phyloP scores from a whole-genome alignment of 64 coral and sea anemone genomes.

The Porites lutea region DNA sequence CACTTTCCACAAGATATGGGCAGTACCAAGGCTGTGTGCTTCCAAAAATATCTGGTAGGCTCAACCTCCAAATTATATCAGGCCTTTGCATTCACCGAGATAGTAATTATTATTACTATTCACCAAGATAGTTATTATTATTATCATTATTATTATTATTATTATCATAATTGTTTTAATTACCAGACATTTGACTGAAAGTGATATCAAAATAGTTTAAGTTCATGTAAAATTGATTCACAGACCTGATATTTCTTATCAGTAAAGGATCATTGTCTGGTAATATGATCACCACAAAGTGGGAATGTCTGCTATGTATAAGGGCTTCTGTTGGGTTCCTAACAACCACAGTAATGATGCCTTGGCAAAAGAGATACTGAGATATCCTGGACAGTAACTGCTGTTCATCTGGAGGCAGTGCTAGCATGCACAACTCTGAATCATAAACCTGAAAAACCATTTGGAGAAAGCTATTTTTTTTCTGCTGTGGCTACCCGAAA shows the following conservation, averaged over 20 bases:
- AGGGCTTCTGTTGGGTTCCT: constrained; percentile 60
- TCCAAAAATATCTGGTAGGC: too few relatives aligned
- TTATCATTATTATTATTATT: too few relatives aligned
- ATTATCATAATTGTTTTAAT: too few relatives aligned
- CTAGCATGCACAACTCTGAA: constrained; percentile 49
- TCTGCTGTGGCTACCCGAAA: too few relatives aligned
- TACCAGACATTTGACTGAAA: too few relatives aligned
- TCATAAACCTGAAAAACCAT: constrained; percentile 15
- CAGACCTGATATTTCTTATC: constrained; percentile 64
- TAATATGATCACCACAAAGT: constrained; percentile 37
- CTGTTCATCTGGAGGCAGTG: constrained; percentile 53
- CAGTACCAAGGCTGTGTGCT: too few relatives aligned
- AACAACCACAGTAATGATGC: constrained; percentile 60
- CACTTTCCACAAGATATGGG: too few relatives aligned
- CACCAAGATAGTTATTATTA: too few relatives aligned
- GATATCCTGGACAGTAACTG: constrained; percentile 33
- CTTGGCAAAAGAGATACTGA: constrained; percentile 40
- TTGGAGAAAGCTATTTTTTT: too few relatives aligned
- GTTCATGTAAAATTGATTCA: neutral
- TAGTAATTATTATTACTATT: too few relatives aligned
- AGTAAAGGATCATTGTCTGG: constrained; percentile 52
- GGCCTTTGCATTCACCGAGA: too few relatives aligned
- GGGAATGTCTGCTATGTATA: constrained; percentile 58
- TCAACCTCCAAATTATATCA: too few relatives aligned
- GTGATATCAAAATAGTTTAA: neutral